phyloP scores from a whole-genome alignment of 2,888 invertebrate genomes.

The Cybosia mesomella region DNA sequence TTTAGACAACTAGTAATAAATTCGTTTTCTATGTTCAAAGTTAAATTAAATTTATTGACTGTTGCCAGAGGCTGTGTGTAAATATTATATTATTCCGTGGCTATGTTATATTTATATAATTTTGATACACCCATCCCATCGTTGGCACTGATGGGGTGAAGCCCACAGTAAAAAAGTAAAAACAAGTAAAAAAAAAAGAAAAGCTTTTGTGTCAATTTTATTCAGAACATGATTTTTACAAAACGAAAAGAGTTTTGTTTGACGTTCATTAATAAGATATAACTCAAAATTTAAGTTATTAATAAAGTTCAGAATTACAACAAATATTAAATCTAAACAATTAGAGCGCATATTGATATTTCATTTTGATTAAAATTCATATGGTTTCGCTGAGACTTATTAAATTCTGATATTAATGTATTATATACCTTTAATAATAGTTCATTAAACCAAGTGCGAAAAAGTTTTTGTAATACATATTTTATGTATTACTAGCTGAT shows the following conservation, averaged over 20 bases:
- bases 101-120: not conserved
- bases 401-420: too few relatives aligned
- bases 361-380: not conserved
- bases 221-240: not conserved
- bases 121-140: too few relatives aligned
- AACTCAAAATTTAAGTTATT: not conserved
- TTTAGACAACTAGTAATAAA: slow-evolving; percentile 3
- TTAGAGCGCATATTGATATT: too few relatives aligned
- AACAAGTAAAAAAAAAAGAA: too few relatives aligned
- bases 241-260: not conserved
- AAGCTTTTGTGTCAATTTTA: too few relatives aligned
- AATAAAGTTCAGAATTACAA: not conserved
- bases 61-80: not conserved
- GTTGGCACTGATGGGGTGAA: too few relatives aligned
- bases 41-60: not conserved
- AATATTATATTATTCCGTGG: not conserved
- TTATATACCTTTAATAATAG: not conserved
- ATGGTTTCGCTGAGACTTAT: not conserved
- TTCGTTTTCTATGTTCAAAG: not conserved
- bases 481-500: not conserved
- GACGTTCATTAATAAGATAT: not conserved
- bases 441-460: not conserved
- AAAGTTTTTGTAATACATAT: not conserved
- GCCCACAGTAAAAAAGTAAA: too few relatives aligned
- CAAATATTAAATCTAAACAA: not conserved